Conservation (phyloP, 2,888 invertebrate species). For the Morpho achilles region DNA sequence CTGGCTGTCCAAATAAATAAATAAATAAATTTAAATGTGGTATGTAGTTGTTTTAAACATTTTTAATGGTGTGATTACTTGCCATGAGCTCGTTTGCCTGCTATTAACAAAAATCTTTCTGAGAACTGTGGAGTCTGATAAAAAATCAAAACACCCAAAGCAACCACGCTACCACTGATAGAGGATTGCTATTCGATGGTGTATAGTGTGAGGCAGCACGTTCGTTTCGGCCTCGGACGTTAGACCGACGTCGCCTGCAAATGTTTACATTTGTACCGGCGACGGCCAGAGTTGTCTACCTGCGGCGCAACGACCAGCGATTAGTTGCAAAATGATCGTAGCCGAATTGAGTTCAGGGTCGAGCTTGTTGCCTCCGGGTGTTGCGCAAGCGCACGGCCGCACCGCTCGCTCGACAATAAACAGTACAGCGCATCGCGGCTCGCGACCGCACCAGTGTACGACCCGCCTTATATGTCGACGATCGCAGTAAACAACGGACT, state of each 20-base stretch:
- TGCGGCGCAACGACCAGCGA: constrained; percentile 55
- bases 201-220: constrained; percentile 50
- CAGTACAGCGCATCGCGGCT: constrained; percentile 2
- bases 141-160: too few relatives aligned
- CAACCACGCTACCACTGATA: constrained; percentile 9
- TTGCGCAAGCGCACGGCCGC: constrained; percentile 49
- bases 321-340: constrained; percentile 76
- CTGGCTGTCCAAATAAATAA: too few relatives aligned
- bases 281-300: constrained; percentile 47
- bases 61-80: too few relatives aligned
- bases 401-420: constrained; percentile 32
- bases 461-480: constrained; percentile 8
- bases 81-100: too few relatives aligned
- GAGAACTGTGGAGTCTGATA: too few relatives aligned
- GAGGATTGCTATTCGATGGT: constrained; percentile 48
- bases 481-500: constrained; percentile 8
- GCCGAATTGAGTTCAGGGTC: constrained; percentile 76
- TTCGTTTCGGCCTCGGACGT: constrained; percentile 63
- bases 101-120: too few relatives aligned
- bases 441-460: constrained; percentile 7
- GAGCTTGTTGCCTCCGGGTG: constrained; percentile 70
- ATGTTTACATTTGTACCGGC: constrained; percentile 76
- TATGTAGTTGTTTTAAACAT: too few relatives aligned
- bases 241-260: constrained; percentile 65
- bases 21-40: too few relatives aligned